Evolutionary conservation across 2,888 invertebrate species (phyloP), one percentile per base, ranked within the genome.

Genomic region (Pimpla rufipes): DNA sequence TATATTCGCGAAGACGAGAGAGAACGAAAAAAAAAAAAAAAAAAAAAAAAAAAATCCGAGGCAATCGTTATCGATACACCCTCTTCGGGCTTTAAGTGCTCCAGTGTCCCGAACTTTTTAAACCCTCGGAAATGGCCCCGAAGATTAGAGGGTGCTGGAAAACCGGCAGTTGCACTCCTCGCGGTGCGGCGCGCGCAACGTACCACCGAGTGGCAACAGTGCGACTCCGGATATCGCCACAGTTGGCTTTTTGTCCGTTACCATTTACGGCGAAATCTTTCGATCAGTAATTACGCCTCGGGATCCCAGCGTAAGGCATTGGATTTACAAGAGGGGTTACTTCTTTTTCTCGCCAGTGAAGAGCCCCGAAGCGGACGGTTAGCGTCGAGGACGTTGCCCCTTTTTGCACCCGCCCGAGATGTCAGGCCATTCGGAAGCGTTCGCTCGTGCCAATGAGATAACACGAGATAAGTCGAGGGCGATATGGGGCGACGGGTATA

Each of bases 211-310:
- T 52, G 73, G 59, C 67, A 70, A 57, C 23, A 23, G 4, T 45
- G 57, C 29, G 7, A 10, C 45, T 23, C n/a, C 4, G 18, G 73
- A 62, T 84, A 70, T 50, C 77, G 42, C 78, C 57, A 50, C 42
- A 70, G 55, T 75, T 35, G 62, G 37, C 64, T 67, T 81, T 76
- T 81, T 67, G 70, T 81, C 75, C 68, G 68, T 42, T 74, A 57
- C 40, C 80, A 77, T 84, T 84, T 74, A 81, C 45, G 55, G 47
- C 13, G 73, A 66, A 81, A 84, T 81, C 81, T 81, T 74, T 70
- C 78, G 77, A 84, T 84, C 83, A 64, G 80, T 84, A 84, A 84
- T 84, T 84, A 84, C 78, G 29, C 37, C 29, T 29, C 13, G 47
- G 18, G 59, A 62, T 35, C 62, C n/a, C 37, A 18, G 62, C 62